phyloP scores from a whole-genome alignment of 2,888 invertebrate genomes.

The Ellobium chinense region DNA sequence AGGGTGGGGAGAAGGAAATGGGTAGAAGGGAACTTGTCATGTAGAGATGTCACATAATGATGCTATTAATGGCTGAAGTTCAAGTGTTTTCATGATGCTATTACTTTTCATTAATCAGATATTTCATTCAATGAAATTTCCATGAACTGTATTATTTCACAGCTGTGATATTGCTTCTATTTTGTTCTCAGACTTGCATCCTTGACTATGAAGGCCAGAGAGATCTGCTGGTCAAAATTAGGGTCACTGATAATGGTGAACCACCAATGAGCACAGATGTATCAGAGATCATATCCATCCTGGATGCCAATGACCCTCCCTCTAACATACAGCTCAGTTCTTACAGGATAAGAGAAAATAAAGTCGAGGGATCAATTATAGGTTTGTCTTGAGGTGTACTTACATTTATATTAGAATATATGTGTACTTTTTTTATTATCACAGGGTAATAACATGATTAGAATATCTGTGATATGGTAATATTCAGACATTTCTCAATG shows the following conservation, averaged over 20 bases:
- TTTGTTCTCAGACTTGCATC: constrained; percentile 40
- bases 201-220: constrained; percentile 56
- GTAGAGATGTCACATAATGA: too few species aligned
- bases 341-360: constrained; percentile 55
- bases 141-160: background rate
- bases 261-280: constrained; percentile 52
- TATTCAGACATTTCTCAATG: too few species aligned
- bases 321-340: constrained; percentile 43
- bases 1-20: too few species aligned
- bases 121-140: background rate
- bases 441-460: too few species aligned
- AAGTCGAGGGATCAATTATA: constrained; percentile 46
- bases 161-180: background rate
- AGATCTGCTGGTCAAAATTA: constrained; percentile 45
- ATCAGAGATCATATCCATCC: constrained; percentile 47
- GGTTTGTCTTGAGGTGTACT: too few species aligned
- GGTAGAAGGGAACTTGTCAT: too few species aligned
- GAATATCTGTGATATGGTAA: too few species aligned
- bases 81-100: too few species aligned
- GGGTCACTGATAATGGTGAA: constrained; percentile 57
- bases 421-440: too few species aligned
- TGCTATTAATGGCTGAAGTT: too few species aligned
- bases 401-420: too few species aligned
- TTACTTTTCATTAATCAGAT: too few species aligned
- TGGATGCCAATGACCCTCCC: constrained; percentile 60